These are phyloP conservation scores for Coenonympha glycerion DNA, from an alignment of 2,888 invertebrate species.

Conservation along the genomic window DNA sequence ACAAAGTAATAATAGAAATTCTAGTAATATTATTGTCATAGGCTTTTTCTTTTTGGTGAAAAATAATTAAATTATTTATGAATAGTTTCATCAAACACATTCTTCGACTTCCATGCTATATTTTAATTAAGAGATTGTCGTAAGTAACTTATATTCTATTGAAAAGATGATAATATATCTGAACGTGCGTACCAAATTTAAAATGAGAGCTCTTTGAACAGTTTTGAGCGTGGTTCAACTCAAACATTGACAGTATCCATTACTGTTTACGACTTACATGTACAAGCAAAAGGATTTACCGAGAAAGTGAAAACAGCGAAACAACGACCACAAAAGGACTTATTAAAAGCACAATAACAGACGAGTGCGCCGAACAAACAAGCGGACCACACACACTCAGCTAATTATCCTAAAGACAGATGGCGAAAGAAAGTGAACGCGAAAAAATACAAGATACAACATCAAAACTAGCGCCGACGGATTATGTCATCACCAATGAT, in stretches of 20 bases:
- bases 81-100: too few relatives aligned
- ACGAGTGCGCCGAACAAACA: constrained; percentile 41
- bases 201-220: background rate
- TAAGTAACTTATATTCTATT: too few relatives aligned
- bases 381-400: constrained; percentile 57
- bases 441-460: constrained; percentile 59
- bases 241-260: constrained; percentile 40
- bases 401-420: constrained; percentile 66
- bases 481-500: constrained; percentile 40
- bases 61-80: too few relatives aligned
- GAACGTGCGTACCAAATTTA: too few relatives aligned
- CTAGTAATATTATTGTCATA: too few relatives aligned
- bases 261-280: constrained; percentile 63
- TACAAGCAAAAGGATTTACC: constrained; percentile 51
- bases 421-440: constrained; percentile 59
- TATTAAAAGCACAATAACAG: constrained; percentile 52
- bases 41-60: too few relatives aligned
- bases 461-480: constrained; percentile 71
- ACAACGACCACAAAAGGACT: constrained; percentile 54
- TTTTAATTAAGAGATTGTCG: too few relatives aligned
- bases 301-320: constrained; percentile 69
- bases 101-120: too few relatives aligned
- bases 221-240: background rate
- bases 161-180: too few relatives aligned
- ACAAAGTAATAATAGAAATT: too few relatives aligned